Evolutionary conservation across 1,140 invertebrate genomes (phyloP), one percentile per base, ranked within the genome.

Genomic region (Caenorhabditis brenneri): DNA sequence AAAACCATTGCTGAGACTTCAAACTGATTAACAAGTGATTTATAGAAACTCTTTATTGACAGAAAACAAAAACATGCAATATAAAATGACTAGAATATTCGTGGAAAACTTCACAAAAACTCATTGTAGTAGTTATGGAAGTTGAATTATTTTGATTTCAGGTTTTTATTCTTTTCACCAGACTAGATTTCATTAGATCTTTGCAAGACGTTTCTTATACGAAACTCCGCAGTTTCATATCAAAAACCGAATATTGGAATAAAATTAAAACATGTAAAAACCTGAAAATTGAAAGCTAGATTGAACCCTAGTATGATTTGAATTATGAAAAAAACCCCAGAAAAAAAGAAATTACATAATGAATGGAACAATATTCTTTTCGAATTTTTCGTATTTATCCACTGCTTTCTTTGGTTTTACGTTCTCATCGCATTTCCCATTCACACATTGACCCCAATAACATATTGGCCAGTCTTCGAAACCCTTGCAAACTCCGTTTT

Each of bases 401-500:
- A 74, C 5, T 24, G 22, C 15, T 42, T 74, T 74, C 36, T 39
- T 31, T 36, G 36, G 19, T 29, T 74, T 74, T n/a, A 24, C 79
- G 6, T 31, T 80, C 31, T 80, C 79, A 53, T 58, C 46, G 27
- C 82, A 83, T 16, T 33, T 51, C 24, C 85, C 85, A 55, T 82
- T 53, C 0, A 85, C 79, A 60, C 84, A 85, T 31, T 46, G 22
- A 29, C 55, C 79, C 80, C 79, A 60, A 49, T 58, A 86, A 33
- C 86, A 86, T 15, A 85, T 80, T 16, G 48, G 60, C 22, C 24
- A 74, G 10, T 46, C 69, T 53, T 86, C 86, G 81, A 86, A 86
- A 22, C 86, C 86, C 31, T n/a, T 83, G 36, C 86, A 86, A 46
- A 87, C 74, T 55, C 86, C 86, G 10, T 85, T 80, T 46, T 80